Conservation (phyloP, 2,113 vertebrate species). For the Anolis sagrei region DNA sequence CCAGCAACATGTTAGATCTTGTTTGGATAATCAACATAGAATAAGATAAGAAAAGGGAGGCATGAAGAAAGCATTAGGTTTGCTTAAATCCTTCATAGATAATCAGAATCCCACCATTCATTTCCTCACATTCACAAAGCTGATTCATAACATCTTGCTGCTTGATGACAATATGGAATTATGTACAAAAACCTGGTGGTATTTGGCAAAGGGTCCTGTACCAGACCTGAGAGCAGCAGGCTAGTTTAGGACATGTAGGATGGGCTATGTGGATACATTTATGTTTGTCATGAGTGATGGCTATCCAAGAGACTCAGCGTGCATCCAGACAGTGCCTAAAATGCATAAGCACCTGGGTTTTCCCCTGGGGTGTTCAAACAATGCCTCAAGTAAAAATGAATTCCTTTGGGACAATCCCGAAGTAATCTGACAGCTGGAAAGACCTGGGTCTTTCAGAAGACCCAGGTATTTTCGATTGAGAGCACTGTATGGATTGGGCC, state of each 20-base stretch:
- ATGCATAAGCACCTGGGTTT: too few species aligned
- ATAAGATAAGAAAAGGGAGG: slow-evolving; percentile 65
- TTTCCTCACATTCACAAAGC: not conserved
- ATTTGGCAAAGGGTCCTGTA: not conserved
- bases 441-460: too few species aligned
- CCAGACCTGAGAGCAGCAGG: not conserved
- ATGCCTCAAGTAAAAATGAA: too few species aligned
- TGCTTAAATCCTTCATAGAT: slow-evolving; percentile 30
- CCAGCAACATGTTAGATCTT: slow-evolving; percentile 58
- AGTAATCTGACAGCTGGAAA: too few species aligned
- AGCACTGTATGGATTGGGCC: too few species aligned
- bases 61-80: slow-evolving; percentile 36
- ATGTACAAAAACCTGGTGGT: not conserved
- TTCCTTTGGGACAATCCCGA: too few species aligned
- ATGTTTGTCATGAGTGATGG: not conserved
- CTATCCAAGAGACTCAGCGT: not conserved
- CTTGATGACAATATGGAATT: not conserved
- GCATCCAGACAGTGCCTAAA: too few species aligned
- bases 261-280: not conserved
- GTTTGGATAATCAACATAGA: slow-evolving; percentile 60
- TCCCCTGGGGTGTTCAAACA: too few species aligned
- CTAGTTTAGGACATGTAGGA: not conserved
- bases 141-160: not conserved
- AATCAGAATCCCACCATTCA: slow-evolving; percentile 18
- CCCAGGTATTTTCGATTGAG: too few species aligned